Conservation (phyloP, 1,140 invertebrate genomes). For the Pinna nobilis region DNA sequence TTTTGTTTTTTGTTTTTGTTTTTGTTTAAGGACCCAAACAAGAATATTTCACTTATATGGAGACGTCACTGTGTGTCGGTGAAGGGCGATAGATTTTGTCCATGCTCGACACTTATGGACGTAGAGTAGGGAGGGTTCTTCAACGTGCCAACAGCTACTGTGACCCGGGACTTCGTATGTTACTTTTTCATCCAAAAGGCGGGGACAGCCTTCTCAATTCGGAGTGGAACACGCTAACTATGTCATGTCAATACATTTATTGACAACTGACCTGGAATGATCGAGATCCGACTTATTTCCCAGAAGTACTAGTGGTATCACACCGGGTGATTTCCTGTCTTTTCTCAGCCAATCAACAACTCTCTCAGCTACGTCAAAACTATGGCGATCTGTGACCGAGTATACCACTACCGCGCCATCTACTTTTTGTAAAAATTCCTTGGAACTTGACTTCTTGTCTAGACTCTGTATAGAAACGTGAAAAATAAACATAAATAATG, state of each 20-base stretch:
- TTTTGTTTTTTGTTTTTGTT: too few relatives aligned
- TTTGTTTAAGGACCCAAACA: too few relatives aligned
- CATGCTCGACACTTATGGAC: too few relatives aligned
- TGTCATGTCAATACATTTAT: too few relatives aligned
- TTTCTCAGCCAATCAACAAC: conserved; percentile 45
- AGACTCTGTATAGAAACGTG: conserved; percentile 35
- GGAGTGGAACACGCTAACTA: background rate
- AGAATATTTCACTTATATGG: too few relatives aligned
- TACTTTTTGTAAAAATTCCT: conserved; percentile 46
- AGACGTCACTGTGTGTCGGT: too few relatives aligned
- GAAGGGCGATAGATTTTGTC: too few relatives aligned
- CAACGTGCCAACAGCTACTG: too few relatives aligned
- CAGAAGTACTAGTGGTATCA: conserved; percentile 41
- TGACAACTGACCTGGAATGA: conserved; percentile 41
- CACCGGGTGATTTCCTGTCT: conserved; percentile 35
- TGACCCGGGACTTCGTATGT: too few relatives aligned
- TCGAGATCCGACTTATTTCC: conserved; percentile 48
- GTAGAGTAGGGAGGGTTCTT: too few relatives aligned
- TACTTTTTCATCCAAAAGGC: too few relatives aligned
- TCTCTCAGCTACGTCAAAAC: conserved; percentile 47
- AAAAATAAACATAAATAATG: background rate
- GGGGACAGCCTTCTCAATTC: too few relatives aligned
- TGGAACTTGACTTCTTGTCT: conserved; percentile 37
- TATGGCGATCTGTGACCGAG: conserved; percentile 47
- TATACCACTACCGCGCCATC: conserved; percentile 53